Evolutionary conservation across 2,113 vertebrate species (phyloP).

Genomic region (Anoura caudifer): DNA sequence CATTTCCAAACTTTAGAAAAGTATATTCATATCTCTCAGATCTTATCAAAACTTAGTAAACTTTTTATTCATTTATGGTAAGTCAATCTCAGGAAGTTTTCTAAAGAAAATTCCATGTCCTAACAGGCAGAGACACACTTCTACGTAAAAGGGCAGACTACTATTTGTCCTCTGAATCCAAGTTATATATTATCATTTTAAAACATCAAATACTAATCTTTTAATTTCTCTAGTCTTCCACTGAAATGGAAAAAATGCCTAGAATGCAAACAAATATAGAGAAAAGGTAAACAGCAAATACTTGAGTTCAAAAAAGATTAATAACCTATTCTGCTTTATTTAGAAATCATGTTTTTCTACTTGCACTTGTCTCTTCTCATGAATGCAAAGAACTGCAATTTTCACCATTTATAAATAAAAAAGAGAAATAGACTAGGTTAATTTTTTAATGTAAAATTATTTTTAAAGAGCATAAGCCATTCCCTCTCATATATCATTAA

Average conservation of each 20-base stretch:
- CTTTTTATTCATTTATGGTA: slow-evolving; percentile 15
- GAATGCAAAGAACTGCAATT: neutral
- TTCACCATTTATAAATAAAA: neutral
- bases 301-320: neutral
- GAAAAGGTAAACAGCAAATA: neutral
- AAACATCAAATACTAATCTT: slow-evolving; percentile 21
- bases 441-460: neutral
- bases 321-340: neutral
- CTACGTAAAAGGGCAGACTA: neutral
- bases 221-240: neutral
- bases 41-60: slow-evolving; percentile 9
- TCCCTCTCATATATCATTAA: neutral
- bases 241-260: neutral
- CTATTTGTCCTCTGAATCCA: neutral
- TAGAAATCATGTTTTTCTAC: slow-evolving; percentile 3
- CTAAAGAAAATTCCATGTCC: slow-evolving; percentile 33
- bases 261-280: neutral
- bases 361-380: neutral
- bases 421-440: neutral
- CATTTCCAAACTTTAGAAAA: slow-evolving; percentile 41
- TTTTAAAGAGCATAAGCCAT: neutral
- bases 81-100: slow-evolving; percentile 21
- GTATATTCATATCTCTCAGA: neutral
- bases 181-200: neutral
- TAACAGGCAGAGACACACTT: neutral